Evolutionary conservation across 2,797 vertebrate species (phyloP).

Genomic region (Rhinoraja longicauda): DNA sequence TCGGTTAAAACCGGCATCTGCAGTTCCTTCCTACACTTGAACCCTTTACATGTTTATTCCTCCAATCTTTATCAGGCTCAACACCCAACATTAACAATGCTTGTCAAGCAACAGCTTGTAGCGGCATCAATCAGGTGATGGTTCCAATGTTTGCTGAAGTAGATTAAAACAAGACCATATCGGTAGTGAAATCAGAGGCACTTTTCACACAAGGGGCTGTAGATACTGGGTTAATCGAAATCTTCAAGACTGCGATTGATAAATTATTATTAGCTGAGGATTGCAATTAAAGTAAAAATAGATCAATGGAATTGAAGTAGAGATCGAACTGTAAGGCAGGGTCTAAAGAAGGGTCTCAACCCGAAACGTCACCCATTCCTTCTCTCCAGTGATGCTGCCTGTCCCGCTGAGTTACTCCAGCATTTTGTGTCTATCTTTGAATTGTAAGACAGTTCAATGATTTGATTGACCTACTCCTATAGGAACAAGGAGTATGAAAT

Average conservation of each 20-base stretch:
- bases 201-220: not conserved
- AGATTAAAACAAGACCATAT: not conserved
- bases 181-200: not conserved
- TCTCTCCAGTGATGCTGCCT: too few species aligned
- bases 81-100: not conserved
- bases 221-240: not conserved
- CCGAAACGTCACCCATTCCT: too few species aligned
- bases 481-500: not conserved
- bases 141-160: not conserved
- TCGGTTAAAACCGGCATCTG: too few species aligned
- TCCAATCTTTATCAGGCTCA: not conserved
- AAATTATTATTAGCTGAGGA: not conserved
- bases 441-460: not conserved
- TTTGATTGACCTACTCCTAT: not conserved
- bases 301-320: too few species aligned
- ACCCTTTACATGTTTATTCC: not conserved
- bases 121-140: not conserved
- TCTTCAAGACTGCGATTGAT: not conserved
- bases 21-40: too few species aligned
- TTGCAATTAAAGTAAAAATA: not conserved
- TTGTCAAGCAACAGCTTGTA: not conserved
- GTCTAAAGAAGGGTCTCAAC: too few species aligned
- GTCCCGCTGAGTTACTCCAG: too few species aligned
- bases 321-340: too few species aligned
- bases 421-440: too few species aligned